Evolutionary conservation across 2,797 vertebrate species (phyloP).

Genomic region (Smutsia temminckii): DNA sequence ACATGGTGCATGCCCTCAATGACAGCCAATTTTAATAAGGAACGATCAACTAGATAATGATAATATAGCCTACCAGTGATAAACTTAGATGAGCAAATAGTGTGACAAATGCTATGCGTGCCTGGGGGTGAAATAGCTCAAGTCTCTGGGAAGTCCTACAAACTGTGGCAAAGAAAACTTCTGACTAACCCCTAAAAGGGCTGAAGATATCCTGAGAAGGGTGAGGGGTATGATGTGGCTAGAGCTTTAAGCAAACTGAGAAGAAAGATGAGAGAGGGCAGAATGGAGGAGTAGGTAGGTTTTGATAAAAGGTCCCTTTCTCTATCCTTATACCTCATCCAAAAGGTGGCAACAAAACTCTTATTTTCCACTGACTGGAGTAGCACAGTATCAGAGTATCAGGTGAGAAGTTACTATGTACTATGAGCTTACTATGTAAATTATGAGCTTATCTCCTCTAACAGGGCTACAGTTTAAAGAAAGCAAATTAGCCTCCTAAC

Average conservation of each 20-base stretch:
- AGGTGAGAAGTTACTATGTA: background rate
- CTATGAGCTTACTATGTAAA: background rate
- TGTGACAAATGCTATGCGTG: background rate
- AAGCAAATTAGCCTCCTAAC: background rate
- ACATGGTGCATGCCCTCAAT: background rate
- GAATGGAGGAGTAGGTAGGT: background rate
- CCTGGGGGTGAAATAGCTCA: background rate
- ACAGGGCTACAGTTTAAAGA: background rate
- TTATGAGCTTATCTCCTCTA: background rate
- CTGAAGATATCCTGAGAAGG: background rate
- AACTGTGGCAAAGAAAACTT: slow-evolving; percentile 12
- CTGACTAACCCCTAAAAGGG: background rate
- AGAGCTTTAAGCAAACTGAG: background rate
- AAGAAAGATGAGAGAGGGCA: background rate
- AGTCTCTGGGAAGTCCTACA: background rate
- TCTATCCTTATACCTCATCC: background rate
- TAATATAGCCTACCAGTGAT: background rate
- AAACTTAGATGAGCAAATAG: background rate
- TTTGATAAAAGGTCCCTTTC: background rate
- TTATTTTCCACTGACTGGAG: slow-evolving; percentile 5
- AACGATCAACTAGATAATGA: background rate
- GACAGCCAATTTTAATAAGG: background rate
- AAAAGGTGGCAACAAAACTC: background rate
- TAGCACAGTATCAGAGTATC: background rate
- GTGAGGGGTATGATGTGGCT: background rate